Base-by-base conservation (phyloP, 2,797 vertebrate genomes). In the Pterois miles region DNA sequence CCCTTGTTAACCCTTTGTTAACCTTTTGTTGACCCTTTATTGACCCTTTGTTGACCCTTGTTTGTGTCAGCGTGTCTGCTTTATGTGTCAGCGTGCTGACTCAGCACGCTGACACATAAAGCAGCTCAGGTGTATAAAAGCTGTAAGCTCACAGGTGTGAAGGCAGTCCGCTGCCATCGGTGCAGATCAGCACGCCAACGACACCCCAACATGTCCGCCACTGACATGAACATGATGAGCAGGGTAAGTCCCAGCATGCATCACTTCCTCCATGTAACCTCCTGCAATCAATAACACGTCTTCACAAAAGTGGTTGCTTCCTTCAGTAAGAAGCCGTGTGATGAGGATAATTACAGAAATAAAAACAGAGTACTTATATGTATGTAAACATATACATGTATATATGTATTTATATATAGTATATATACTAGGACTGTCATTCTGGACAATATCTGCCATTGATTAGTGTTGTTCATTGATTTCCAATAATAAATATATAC, bases 1-100 rank as follows among this genome's bases (percentile, higher is more conserved):
- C n/a, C n/a, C n/a, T 83, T 83, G 80, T 83, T 83, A 85, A 85
- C 83, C 76, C 80, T 76, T 81, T 80, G 33, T 34, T 33, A 33
- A 33, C 33, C 4, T 12, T 36, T 83, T 85, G 80, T 83, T 83
- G 83, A 85, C 36, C 3, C 36, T 36, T 36, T 72, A 12, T 36
- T 38, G 13, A 38, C 36, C 36, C 36, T 38, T 83, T 85, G 80
- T 83, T 83, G 83, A 85, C 83, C 76, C 80, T 78, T 79, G 74
- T 78, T 85, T 87, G 76, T 67, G 63, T 58, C 53, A 38, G 12
- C 12, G 36, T 43, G 84, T n/a, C n/a, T n/a, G 74, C 81, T 85
- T 85, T 88, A 71, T 87, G 76, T 67, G 63, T 58, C 53, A 38
- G 12, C 12, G 36, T 43, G 84, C 87, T 78, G 82, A 82, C 27